phyloP scores from a whole-genome alignment of 2,888 invertebrate genomes.

The Limenitis camilla region DNA sequence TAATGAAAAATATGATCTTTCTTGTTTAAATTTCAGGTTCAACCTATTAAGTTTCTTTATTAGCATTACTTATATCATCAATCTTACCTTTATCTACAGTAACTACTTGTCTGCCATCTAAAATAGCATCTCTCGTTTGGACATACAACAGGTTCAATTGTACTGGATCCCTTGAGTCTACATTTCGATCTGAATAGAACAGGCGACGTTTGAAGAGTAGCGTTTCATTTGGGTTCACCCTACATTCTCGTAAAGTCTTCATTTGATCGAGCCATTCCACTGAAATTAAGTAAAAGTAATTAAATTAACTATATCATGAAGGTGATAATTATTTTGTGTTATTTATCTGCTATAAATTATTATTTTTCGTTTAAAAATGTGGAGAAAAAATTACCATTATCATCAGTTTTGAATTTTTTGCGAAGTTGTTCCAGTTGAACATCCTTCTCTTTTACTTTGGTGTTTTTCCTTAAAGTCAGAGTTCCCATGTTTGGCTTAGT shows the following conservation, averaged over 20 bases:
- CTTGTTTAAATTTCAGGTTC: background rate
- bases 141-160: constrained; percentile 97
- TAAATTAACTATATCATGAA: background rate
- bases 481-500: constrained; percentile 84
- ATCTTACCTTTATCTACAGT: constrained; percentile 86
- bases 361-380: too few relatives aligned
- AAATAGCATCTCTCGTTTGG: constrained; percentile 96
- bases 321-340: background rate
- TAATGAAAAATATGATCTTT: too few relatives aligned
- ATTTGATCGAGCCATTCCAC: constrained; percentile 98
- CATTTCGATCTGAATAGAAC: constrained; percentile 99
- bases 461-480: constrained; percentile 84
- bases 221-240: constrained; percentile 91
- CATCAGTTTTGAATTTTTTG: constrained; percentile 97
- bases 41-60: background rate
- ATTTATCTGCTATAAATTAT: background rate
- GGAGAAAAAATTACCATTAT: constrained; percentile 81
- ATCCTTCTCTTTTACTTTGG: constrained; percentile 82
- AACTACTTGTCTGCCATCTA: constrained; percentile 96
- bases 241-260: constrained; percentile 95
- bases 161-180: constrained; percentile 96
- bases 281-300: constrained; percentile 36
- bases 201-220: constrained; percentile 93
- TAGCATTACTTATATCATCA: constrained; percentile 1
- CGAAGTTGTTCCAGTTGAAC: constrained; percentile 95